Evolutionary conservation across 2,797 vertebrate species (phyloP).

Genomic region (Masticophis lateralis): DNA sequence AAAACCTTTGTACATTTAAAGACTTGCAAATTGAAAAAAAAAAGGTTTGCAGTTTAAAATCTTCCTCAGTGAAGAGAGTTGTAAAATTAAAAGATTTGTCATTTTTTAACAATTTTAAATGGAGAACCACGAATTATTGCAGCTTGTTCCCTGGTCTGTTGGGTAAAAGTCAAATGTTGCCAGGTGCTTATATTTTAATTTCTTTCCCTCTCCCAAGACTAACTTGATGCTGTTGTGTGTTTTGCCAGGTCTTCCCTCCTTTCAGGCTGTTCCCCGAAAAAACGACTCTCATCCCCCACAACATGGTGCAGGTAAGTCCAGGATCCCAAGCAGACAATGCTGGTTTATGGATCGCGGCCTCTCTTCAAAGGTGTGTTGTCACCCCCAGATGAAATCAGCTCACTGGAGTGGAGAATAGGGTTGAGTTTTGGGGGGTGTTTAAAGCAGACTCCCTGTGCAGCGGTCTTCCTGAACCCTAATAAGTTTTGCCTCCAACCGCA

Average conservation of each 20-base stretch:
- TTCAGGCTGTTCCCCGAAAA: constrained; percentile 67
- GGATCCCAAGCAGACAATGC: background rate
- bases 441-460: fast-evolving
- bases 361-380: too few relatives aligned
- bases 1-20: too few relatives aligned
- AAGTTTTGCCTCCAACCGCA: constrained; percentile 29
- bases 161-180: background rate
- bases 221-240: background rate
- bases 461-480: background rate
- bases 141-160: background rate
- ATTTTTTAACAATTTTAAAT: background rate
- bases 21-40: too few relatives aligned
- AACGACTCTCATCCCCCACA: constrained; percentile 59
- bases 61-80: too few relatives aligned
- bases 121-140: background rate
- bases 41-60: too few relatives aligned
- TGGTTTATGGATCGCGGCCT: too few relatives aligned
- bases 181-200: too few relatives aligned
- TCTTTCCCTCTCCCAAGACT: background rate
- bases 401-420: background rate
- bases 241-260: constrained; percentile 64
- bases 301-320: constrained; percentile 63
- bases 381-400: too few relatives aligned
- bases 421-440: background rate
- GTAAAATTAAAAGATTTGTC: too few relatives aligned